Evolutionary conservation across 2,888 invertebrate genomes (phyloP), one percentile per base, ranked within the genome.

Genomic region (Leptinotarsa tumamoca): DNA sequence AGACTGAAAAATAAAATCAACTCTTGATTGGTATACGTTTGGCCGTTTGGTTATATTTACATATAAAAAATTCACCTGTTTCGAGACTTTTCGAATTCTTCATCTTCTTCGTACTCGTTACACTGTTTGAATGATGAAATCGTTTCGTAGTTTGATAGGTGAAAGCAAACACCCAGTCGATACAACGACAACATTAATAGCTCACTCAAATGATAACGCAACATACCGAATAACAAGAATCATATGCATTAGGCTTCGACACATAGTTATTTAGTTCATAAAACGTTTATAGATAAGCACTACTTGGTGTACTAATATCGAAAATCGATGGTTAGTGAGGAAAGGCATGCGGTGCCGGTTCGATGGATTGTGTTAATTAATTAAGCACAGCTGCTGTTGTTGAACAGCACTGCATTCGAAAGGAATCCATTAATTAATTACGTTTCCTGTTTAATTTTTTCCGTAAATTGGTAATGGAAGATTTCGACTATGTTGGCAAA

Each of bases 271-370:
- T 23, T 5, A 14, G 17, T 54, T 61, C 23, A 27, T 4, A 23
- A 15, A 61, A 61, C 18, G 54, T 54, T 54, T 21, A 27, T 23
- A 63, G 63, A 63, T 63, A 63, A 63, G 43, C 43, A 33, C 63
- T n/a, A 17, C 18, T 33, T 33, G 43, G 33, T 63, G 33, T 33
- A 63, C 63, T n/a, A 63, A 43, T 43, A 63, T 63, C 63, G 63
- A 43, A 63, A 63, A 63, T 63, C 63, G 18, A 63, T 63, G 63
- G 43, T 33, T 63, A n/a, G 63, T 33, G 63, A 63, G 33, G 43
- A 63, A 63, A 63, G 5, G 7, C 63, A 33, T 63, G 21, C n/a
- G 33, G 63, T 63, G 27, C 33, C n/a, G 63, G 63, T 63, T 63
- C 33, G 63, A n/a, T 33, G 33, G 63, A 33, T 43, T 63, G n/a